A percentile compares a stretch with the other conserved stretches of the same genome.
Evolutionary conservation across 2,797 vertebrate species (phyloP).

Genomic region (Pangasius larnaudii): DNA sequence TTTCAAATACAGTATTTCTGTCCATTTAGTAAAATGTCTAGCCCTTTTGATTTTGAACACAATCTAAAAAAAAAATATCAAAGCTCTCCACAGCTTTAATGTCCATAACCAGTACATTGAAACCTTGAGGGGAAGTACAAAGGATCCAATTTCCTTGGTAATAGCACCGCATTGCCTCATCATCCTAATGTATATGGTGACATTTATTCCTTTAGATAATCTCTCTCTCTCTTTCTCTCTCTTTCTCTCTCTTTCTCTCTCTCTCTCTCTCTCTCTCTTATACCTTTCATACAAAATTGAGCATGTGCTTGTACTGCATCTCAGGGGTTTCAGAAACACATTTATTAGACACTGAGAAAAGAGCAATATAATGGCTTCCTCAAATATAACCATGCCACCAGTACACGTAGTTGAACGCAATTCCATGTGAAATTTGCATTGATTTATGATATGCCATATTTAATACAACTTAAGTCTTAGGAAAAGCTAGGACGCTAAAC

Average conservation of each 20-base stretch:
- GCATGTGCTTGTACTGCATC: constrained; percentile 41
- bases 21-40: constrained; percentile 24
- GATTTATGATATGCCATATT: neutral
- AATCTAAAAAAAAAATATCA: constrained; percentile 12
- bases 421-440: neutral
- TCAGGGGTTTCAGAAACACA: constrained; percentile 59
- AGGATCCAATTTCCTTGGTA: constrained; percentile 57
- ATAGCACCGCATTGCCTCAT: constrained; percentile 56
- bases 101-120: constrained; percentile 35
- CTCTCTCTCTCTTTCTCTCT: constrained; percentile 13
- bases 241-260: constrained; percentile 9
- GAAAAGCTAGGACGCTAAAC: neutral
- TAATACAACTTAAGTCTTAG: neutral
- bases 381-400: constrained; percentile 55
- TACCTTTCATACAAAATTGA: constrained; percentile 50
- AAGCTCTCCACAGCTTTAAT: constrained; percentile 27
- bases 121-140: constrained; percentile 53
- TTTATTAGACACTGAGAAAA: constrained; percentile 10
- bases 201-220: constrained; percentile 50
- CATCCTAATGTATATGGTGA: constrained; percentile 59
- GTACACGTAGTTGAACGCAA: neutral
- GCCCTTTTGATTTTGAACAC: constrained; percentile 15
- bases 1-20: constrained; percentile 7
- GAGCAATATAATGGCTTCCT: constrained; percentile 43
- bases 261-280: neutral